Conservation (phyloP, 2,797 vertebrate genomes). For the Hyperoplus lanceolatus region DNA sequence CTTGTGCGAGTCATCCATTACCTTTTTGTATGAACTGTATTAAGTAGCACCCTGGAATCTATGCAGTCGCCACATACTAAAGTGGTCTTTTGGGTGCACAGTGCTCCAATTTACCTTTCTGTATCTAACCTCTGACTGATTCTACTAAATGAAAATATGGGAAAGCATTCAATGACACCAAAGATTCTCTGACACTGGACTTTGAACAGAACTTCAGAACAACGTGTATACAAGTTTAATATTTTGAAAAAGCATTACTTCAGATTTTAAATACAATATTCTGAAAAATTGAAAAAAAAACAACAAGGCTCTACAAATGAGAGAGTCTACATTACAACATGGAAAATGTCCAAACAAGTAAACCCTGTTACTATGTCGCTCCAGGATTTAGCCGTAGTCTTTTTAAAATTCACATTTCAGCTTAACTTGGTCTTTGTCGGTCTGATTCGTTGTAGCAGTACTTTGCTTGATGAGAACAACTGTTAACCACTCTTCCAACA, state of each 20-base stretch:
- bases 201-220: not conserved
- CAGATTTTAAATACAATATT: constrained; percentile 80
- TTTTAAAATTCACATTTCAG: constrained; percentile 42
- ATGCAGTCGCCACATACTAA: not conserved
- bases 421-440: constrained; percentile 17
- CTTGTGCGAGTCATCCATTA: not conserved
- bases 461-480: constrained; percentile 17
- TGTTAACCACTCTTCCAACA: not conserved
- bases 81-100: not conserved
- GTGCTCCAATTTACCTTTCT: not conserved
- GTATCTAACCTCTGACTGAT: not conserved
- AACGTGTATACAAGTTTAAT: constrained; percentile 70
- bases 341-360: constrained; percentile 62
- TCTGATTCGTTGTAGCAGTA: constrained; percentile 18
- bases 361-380: constrained; percentile 41
- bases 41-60: not conserved
- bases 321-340: constrained; percentile 69
- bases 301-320: constrained; percentile 53
- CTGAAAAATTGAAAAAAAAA: constrained; percentile 60
- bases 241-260: constrained; percentile 69
- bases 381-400: constrained; percentile 38
- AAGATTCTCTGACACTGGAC: not conserved
- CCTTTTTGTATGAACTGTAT: not conserved
- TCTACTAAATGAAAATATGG: not conserved
- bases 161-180: not conserved